Conservation (phyloP, 2,113 vertebrate species). For the Deroptyus accipitrinus region DNA sequence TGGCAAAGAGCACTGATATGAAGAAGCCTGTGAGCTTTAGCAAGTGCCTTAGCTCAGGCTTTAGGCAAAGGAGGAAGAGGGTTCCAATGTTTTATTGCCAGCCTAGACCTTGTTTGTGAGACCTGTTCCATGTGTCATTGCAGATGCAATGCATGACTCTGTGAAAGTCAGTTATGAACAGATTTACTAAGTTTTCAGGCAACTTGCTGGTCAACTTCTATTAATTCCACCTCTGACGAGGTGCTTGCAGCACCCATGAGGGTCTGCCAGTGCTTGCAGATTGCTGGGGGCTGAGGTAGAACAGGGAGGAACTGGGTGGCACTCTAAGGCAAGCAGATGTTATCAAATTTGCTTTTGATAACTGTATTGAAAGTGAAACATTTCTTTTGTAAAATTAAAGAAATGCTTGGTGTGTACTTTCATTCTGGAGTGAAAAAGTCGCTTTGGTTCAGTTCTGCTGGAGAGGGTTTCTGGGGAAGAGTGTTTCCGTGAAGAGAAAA, state of each 20-base stretch:
- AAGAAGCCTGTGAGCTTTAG: not conserved
- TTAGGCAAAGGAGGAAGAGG: not conserved
- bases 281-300: not conserved
- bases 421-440: not conserved
- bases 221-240: not conserved
- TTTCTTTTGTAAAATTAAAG: not conserved
- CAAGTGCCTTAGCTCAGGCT: not conserved
- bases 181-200: not conserved
- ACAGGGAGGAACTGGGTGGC: not conserved
- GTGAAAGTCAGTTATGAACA: not conserved
- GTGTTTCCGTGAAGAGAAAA: not conserved
- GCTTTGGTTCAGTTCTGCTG: not conserved
- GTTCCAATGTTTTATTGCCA: not conserved
- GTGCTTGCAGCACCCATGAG: not conserved
- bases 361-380: not conserved
- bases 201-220: not conserved
- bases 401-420: not conserved
- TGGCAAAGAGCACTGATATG: not conserved
- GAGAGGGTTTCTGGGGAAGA: not conserved
- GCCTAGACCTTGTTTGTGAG: not conserved
- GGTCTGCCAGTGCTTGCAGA: not conserved
- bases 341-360: not conserved
- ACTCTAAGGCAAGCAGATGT: not conserved
- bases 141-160: not conserved
- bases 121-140: not conserved